Percentiles rank a stretch among this genome's conserved stretches.
Conservation (phyloP, 2,888 invertebrate species). For the Carabus problematicus region DNA sequence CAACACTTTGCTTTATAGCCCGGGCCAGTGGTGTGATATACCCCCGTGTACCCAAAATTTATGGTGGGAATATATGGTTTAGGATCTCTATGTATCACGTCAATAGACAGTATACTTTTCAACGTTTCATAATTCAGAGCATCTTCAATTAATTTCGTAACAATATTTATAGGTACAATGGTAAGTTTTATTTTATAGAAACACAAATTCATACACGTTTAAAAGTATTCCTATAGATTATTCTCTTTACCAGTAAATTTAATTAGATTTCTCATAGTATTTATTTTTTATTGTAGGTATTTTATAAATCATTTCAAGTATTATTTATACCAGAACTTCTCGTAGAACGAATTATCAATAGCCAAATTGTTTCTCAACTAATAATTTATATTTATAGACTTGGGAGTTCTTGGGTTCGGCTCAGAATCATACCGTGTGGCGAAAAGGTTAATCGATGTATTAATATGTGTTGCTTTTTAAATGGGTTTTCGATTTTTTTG, state of each 20-base stretch:
- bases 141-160: too few species aligned
- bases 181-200: not conserved
- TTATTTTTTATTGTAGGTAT: not conserved
- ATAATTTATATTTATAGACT: not conserved
- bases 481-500: slow-evolving; percentile 30
- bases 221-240: too few species aligned
- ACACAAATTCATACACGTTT: not conserved
- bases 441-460: slow-evolving; percentile 37
- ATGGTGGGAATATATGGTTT: slow-evolving; percentile 20
- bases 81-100: not conserved
- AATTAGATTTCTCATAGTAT: too few species aligned
- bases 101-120: not conserved
- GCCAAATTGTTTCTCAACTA: not conserved
- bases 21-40: slow-evolving; percentile 5
- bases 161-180: not conserved
- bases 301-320: not conserved
- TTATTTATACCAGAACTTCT: not conserved
- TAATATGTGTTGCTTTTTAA: slow-evolving; percentile 38
- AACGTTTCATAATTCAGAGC: not conserved
- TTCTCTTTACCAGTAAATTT: too few species aligned
- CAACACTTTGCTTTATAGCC: slow-evolving; percentile 57
- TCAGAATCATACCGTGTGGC: not conserved
- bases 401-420: not conserved
- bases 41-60: slow-evolving; percentile 22
- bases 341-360: not conserved